phyloP scores from a whole-genome alignment of 2,888 invertebrate species.

The Anaspis maculata region DNA sequence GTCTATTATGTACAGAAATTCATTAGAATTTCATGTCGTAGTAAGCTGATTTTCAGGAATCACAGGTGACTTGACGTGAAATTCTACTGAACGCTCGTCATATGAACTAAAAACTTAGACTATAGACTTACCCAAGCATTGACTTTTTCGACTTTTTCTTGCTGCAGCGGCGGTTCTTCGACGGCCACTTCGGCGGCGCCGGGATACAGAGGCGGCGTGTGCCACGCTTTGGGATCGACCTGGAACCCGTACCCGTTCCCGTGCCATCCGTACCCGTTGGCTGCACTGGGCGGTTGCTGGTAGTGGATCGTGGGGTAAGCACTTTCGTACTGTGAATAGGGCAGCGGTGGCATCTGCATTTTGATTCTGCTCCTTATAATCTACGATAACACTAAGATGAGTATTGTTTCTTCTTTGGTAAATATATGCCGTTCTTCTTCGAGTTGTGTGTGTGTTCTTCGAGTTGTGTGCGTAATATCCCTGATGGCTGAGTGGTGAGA shows the following conservation, averaged over 20 bases:
- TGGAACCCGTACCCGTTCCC: conserved; percentile 43
- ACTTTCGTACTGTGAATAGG: conserved; percentile 37
- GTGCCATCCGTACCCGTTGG: conserved; percentile 42
- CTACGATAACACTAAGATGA: conserved; percentile 1
- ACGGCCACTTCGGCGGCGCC: conserved; percentile 20
- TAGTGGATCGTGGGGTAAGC: conserved; percentile 38
- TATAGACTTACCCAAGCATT: conserved; percentile 35
- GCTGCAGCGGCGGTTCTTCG: conserved; percentile 35
- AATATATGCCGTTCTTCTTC: not conserved
- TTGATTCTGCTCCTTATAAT: no score
- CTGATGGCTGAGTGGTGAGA: no score
- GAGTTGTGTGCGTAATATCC: no score
- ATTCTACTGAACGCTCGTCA: no score
- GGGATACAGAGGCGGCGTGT: conserved; percentile 27
- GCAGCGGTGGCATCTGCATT: conserved; percentile 20
- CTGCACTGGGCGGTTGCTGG: conserved; percentile 35
- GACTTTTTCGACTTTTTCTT: conserved; percentile 35
- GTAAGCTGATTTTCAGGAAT: no score
- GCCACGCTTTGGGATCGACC: conserved; percentile 37
- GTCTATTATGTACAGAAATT: no score
- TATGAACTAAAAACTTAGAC: no score
- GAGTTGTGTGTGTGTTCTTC: no score
- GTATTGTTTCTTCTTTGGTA: no score
- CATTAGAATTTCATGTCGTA: no score
- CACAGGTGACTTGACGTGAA: no score